A percentile compares a stretch with the other conserved stretches of the same genome.
Conservation (phyloP, 2,888 invertebrate genomes). For the Drosophila meridiana region DNA sequence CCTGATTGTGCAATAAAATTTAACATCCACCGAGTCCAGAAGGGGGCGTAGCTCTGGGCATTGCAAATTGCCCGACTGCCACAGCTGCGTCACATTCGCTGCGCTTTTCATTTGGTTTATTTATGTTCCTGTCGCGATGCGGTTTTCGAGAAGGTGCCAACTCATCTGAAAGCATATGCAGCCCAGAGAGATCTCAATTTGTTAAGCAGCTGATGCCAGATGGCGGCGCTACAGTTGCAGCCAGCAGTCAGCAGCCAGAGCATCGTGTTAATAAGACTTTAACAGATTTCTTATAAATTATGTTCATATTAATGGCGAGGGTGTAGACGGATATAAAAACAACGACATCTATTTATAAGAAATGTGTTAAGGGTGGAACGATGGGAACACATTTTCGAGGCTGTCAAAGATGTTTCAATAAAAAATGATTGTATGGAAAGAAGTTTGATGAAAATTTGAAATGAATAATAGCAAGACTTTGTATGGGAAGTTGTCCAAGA, state of each 20-base stretch:
- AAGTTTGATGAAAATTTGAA: background rate
- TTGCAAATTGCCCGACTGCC: constrained; percentile 66
- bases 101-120: constrained; percentile 78
- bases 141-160: constrained; percentile 72
- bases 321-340: constrained; percentile 20
- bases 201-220: constrained; percentile 76
- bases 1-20: constrained; percentile 77
- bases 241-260: constrained; percentile 18
- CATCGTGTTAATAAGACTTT: constrained; percentile 66
- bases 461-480: background rate
- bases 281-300: constrained; percentile 77
- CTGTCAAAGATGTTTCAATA: constrained; percentile 10
- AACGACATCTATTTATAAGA: constrained; percentile 43
- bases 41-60: constrained; percentile 57
- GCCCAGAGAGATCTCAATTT: constrained; percentile 65
- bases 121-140: constrained; percentile 73
- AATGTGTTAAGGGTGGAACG: constrained; percentile 59
- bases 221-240: constrained; percentile 57
- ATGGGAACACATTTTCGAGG: constrained; percentile 4
- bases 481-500: background rate
- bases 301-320: constrained; percentile 52
- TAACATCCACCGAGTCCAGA: background rate
- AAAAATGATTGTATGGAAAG: background rate
- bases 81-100: constrained; percentile 75
- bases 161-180: constrained; percentile 50